Evolutionary conservation across 2,113 vertebrate genomes (phyloP).

Genomic region (Brachypteracias leptosomus): DNA sequence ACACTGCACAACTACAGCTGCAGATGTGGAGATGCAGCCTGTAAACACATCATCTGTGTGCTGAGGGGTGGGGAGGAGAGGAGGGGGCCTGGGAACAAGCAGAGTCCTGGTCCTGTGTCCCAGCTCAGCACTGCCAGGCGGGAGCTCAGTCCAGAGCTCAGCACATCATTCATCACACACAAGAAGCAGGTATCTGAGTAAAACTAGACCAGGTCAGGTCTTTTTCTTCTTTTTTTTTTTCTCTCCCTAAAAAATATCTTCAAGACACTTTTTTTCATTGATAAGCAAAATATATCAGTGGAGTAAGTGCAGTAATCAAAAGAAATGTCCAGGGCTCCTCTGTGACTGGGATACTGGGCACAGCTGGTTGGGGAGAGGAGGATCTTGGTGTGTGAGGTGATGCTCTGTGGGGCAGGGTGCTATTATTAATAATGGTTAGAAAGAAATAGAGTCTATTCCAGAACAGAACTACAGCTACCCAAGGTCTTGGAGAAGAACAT

Average conservation of each 20-base stretch:
- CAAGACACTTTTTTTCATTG: background rate
- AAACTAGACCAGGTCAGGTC: background rate
- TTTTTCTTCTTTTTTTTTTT: no score
- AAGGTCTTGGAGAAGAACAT: background rate
- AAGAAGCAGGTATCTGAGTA: background rate
- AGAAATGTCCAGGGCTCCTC: background rate
- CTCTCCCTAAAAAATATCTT: background rate
- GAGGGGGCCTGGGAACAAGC: background rate
- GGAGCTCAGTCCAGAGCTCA: background rate
- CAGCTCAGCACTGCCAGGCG: background rate
- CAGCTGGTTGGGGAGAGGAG: background rate
- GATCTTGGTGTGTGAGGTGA: background rate
- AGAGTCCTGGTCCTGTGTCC: background rate
- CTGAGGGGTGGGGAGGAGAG: background rate
- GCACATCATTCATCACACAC: fast-evolving
- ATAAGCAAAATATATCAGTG: background rate
- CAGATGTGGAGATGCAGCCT: background rate
- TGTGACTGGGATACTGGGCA: fast-evolving
- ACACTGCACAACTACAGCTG: background rate
- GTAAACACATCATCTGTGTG: background rate
- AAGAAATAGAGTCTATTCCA: background rate
- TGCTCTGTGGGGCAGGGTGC: background rate
- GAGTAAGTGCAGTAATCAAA: background rate
- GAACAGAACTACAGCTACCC: background rate
- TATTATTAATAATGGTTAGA: no score